phyloP scores from a whole-genome alignment of 2,888 invertebrate genomes.

The Trachelus iudaicus region DNA sequence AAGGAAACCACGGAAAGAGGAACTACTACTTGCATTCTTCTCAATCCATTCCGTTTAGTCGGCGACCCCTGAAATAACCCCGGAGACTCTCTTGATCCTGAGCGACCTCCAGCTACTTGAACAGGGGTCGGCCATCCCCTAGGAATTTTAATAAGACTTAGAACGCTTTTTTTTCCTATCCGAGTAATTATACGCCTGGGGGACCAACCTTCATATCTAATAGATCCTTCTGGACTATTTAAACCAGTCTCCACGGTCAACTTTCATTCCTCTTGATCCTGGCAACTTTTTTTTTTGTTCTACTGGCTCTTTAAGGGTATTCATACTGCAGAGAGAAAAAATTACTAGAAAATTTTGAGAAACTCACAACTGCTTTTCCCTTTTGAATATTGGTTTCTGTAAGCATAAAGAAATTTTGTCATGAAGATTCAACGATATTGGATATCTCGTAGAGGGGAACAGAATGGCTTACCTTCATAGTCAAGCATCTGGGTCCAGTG shows the following conservation, averaged over 20 bases:
- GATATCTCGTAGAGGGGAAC: no score
- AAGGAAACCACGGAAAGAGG: background rate
- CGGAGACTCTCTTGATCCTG: background rate
- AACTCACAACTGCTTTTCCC: background rate
- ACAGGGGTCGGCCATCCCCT: background rate
- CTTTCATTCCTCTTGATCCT: background rate
- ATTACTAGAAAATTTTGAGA: background rate
- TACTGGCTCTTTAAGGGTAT: background rate
- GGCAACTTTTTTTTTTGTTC: background rate
- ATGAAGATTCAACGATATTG: no score
- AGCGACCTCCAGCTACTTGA: background rate
- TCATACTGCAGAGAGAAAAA: background rate
- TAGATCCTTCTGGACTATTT: background rate
- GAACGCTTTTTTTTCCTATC: background rate
- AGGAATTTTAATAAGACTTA: slow-evolving; percentile 4
- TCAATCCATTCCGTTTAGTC: background rate
- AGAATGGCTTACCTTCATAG: background rate
- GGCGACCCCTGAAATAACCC: background rate
- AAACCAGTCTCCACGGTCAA: background rate
- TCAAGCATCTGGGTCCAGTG: background rate
- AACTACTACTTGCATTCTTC: background rate
- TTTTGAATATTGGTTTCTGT: no score
- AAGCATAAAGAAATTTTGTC: no score
- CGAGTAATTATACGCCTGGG: slow-evolving; percentile 1
- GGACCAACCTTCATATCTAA: background rate